Conservation (phyloP, 2,888 invertebrate genomes). For the Aphidius colemani region DNA sequence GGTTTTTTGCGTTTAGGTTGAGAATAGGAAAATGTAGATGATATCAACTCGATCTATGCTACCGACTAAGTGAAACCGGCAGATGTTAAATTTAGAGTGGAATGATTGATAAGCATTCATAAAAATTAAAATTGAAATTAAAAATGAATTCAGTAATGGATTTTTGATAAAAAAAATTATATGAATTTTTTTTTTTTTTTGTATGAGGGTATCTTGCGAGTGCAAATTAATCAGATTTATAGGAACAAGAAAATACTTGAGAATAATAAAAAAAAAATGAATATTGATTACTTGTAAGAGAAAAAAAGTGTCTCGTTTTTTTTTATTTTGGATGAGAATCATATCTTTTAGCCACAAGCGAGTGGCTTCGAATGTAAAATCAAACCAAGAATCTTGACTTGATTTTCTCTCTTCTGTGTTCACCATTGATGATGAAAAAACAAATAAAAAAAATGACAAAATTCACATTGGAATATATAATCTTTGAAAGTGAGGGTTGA, state of each 20-base stretch:
- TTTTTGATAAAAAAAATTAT: too few relatives aligned
- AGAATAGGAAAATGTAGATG: too few relatives aligned
- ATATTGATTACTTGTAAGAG: conserved; percentile 53
- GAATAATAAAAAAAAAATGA: conserved; percentile 46
- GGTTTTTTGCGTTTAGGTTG: too few relatives aligned
- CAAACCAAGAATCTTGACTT: conserved; percentile 46
- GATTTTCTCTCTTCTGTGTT: conserved; percentile 22
- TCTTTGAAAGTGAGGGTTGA: too few relatives aligned
- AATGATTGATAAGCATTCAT: too few relatives aligned
- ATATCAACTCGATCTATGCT: too few relatives aligned
- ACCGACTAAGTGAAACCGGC: too few relatives aligned
- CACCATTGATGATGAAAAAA: conserved; percentile 1
- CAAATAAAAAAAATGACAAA: conserved; percentile 5
- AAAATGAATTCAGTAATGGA: too few relatives aligned
- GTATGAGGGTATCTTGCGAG: not conserved
- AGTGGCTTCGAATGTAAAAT: conserved; percentile 54
- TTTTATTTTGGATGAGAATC: conserved; percentile 49
- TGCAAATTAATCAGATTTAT: conserved; percentile 25
- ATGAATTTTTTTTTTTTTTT: conserved; percentile 13
- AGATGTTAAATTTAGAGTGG: too few relatives aligned
- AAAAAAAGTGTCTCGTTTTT: conserved; percentile 24
- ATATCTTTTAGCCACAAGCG: conserved; percentile 59
- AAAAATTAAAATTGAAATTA: too few relatives aligned
- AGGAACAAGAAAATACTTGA: not conserved
- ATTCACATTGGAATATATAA: conserved; percentile 34